Evolutionary conservation across 2,888 invertebrate genomes (phyloP).

Genomic region (Amphimallon solstitiale): DNA sequence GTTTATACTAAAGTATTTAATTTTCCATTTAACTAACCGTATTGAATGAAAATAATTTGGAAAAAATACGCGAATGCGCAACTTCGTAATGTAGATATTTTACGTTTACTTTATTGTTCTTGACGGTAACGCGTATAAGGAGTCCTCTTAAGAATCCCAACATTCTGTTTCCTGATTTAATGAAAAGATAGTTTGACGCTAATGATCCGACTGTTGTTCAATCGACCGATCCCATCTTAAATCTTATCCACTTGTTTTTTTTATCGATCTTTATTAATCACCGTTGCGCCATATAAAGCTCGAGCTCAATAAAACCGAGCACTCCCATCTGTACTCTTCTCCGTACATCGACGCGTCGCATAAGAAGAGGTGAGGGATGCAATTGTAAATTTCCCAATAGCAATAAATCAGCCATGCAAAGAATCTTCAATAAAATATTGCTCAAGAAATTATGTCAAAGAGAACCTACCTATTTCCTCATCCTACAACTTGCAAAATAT

Average conservation of each 20-base stretch:
- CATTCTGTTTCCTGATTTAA: slow-evolving; percentile 15
- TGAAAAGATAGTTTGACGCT: slow-evolving; percentile 19
- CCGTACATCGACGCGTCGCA: slow-evolving; percentile 10
- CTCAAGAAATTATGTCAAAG: slow-evolving; percentile 47
- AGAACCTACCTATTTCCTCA: slow-evolving; percentile 46
- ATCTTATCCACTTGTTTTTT: slow-evolving; percentile 12
- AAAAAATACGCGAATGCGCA: no score
- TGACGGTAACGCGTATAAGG: no score
- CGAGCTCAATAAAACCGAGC: slow-evolving; percentile 35
- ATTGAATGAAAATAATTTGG: no score
- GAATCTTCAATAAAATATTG: slow-evolving; percentile 44
- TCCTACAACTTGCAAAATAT: slow-evolving; percentile 45
- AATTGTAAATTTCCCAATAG: slow-evolving; percentile 41
- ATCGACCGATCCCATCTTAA: slow-evolving; percentile 28
- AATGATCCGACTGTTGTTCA: slow-evolving; percentile 23
- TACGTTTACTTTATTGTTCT: no score
- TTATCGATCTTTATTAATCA: slow-evolving; percentile 26
- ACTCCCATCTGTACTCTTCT: slow-evolving; percentile 36
- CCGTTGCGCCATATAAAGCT: slow-evolving; percentile 29
- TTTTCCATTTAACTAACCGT: no score
- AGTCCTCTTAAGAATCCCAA: no score
- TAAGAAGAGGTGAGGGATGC: slow-evolving; percentile 35
- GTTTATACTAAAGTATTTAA: no score
- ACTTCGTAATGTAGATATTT: no score
- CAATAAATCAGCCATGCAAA: slow-evolving; percentile 42